These are phyloP conservation scores for Glaucidium brasilianum DNA, from an alignment of 2,113 vertebrate genomes.

Conservation along the genomic window DNA sequence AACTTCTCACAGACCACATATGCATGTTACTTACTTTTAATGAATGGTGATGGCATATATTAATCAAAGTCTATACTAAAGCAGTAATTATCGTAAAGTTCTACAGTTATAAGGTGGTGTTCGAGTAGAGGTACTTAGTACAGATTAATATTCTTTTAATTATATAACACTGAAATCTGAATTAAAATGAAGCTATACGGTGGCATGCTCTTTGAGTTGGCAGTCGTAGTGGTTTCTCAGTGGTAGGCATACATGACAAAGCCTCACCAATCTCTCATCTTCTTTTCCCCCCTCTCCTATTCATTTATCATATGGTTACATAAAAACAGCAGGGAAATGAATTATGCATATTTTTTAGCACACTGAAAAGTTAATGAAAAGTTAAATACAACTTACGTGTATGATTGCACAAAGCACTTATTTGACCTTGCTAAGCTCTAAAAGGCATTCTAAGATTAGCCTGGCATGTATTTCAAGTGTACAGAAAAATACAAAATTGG, in stretches of 20 bases:
- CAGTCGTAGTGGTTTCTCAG: background rate
- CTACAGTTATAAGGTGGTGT: background rate
- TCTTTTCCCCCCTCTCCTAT: background rate
- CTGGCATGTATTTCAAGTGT: conserved; percentile 32
- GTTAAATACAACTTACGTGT: conserved; percentile 38
- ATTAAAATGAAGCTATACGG: background rate
- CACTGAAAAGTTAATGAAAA: conserved; percentile 51
- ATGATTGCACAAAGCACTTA: conserved; percentile 33
- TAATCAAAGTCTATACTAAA: conserved; percentile 7
- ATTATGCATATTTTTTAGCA: conserved; percentile 20
- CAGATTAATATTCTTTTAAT: conserved; percentile 46
- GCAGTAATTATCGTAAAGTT: conserved; percentile 23
- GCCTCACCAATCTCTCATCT: background rate
- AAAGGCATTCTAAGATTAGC: conserved; percentile 47
- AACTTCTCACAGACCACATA: background rate
- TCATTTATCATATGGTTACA: conserved; percentile 23
- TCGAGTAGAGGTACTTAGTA: background rate
- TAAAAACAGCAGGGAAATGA: conserved; percentile 39
- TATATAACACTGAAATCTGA: background rate
- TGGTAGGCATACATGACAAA: background rate
- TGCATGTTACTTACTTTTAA: background rate
- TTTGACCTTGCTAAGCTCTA: conserved; percentile 43
- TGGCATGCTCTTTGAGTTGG: background rate
- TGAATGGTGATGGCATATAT: background rate
- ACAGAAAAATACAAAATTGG: background rate